Evolutionary conservation across 2,888 invertebrate genomes (phyloP).

Genomic region (Cheiracanthium punctorium): DNA sequence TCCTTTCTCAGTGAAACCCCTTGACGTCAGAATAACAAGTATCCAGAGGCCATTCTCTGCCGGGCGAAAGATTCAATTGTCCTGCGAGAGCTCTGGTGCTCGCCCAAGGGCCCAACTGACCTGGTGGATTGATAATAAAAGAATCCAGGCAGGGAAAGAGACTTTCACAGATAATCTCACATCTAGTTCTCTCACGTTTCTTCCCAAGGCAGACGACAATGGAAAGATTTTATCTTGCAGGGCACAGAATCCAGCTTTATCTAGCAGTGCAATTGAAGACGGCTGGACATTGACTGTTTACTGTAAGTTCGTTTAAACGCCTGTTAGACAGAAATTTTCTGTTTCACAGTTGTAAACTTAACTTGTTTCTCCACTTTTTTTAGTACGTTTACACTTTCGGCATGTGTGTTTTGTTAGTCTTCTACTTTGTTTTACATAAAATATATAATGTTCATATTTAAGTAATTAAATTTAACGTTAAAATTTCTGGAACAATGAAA

Average conservation of each 20-base stretch:
- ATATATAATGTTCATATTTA: too few species aligned
- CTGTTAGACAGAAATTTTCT: too few species aligned
- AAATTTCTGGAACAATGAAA: too few species aligned
- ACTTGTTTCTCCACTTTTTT: too few species aligned
- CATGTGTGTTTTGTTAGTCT: too few species aligned
- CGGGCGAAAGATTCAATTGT: constrained; percentile 70
- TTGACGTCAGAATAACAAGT: constrained; percentile 71
- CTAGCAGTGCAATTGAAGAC: constrained; percentile 73
- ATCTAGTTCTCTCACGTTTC: constrained; percentile 72
- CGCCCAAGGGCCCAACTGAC: constrained; percentile 72
- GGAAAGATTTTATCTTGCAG: constrained; percentile 73
- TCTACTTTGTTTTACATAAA: too few species aligned
- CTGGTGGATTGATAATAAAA: constrained; percentile 72
- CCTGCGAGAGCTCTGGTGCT: constrained; percentile 71
- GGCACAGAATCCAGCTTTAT: constrained; percentile 73
- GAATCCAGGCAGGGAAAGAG: constrained; percentile 68
- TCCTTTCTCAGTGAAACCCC: constrained; percentile 65
- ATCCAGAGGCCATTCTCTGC: constrained; percentile 71
- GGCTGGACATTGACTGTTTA: constrained; percentile 72
- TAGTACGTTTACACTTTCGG: too few species aligned
- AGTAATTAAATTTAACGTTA: too few species aligned
- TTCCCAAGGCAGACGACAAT: constrained; percentile 73
- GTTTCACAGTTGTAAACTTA: too few species aligned
- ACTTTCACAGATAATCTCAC: constrained; percentile 72
- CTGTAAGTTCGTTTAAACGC: constrained; percentile 72